Conservation (phyloP, 2,797 vertebrate genomes). For the Spea hammondii region DNA sequence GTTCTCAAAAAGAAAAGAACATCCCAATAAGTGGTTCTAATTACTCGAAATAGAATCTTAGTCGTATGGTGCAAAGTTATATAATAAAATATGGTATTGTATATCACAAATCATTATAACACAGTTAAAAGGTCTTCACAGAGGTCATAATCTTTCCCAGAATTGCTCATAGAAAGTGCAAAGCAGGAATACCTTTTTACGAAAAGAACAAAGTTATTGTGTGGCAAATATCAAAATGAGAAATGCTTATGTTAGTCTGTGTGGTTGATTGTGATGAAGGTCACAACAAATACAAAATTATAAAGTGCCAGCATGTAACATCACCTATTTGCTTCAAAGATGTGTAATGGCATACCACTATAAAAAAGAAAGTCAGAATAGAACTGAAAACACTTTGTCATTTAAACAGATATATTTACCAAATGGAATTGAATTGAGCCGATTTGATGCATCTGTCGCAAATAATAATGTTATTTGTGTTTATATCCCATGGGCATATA, state of each 20-base stretch:
- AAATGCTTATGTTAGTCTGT: conserved; percentile 24
- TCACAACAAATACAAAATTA: conserved; percentile 31
- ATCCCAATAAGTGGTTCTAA: background rate
- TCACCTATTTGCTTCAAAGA: conserved; percentile 24
- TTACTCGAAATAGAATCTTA: background rate
- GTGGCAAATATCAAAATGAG: conserved; percentile 28
- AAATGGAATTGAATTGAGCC: no score
- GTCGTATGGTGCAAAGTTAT: background rate
- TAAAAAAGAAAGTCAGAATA: conserved; percentile 1
- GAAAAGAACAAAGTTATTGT: conserved; percentile 14
- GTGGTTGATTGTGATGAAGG: conserved; percentile 28
- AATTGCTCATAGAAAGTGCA: conserved; percentile 26
- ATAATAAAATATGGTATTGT: background rate
- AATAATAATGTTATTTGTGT: no score
- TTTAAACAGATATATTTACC: no score
- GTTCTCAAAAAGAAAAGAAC: no score
- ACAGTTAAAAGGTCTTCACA: conserved; percentile 10
- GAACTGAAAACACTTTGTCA: no score
- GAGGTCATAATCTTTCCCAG: conserved; percentile 25
- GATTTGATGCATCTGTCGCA: no score
- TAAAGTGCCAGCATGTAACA: conserved; percentile 19
- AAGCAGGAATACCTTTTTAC: conserved; percentile 17
- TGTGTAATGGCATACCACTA: conserved; percentile 9
- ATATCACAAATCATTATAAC: conserved; percentile 6
- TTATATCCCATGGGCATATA: no score